Percentiles rank a stretch among this genome's conserved stretches.
Evolutionary conservation across 2,888 invertebrate species (phyloP).

Genomic region (Dolichopus griseipennis): DNA sequence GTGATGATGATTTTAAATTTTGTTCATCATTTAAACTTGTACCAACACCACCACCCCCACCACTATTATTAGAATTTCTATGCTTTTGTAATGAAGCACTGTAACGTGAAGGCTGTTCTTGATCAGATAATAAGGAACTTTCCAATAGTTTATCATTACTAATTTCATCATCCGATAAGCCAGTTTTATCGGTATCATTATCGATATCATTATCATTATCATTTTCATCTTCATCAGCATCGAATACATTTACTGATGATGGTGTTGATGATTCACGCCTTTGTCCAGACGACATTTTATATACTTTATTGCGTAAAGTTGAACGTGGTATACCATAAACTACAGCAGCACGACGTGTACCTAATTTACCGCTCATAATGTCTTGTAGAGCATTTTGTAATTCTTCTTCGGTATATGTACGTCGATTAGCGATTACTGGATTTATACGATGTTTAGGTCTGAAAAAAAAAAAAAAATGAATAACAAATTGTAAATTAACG

Average conservation of each 20-base stretch:
- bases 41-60: conserved; percentile 28
- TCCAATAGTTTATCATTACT: conserved; percentile 47
- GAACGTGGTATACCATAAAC: conserved; percentile 95
- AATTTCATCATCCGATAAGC: conserved; percentile 45
- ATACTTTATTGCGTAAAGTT: conserved; percentile 91
- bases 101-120: conserved; percentile 37
- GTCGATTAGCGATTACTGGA: conserved; percentile 55
- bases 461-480: conserved; percentile 25
- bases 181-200: conserved; percentile 27
- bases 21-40: conserved; percentile 20
- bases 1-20: not conserved
- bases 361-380: conserved; percentile 85
- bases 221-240: conserved; percentile 44
- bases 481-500: no score
- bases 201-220: conserved; percentile 27
- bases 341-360: conserved; percentile 86
- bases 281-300: conserved; percentile 67
- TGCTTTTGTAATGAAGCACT: conserved; percentile 31
- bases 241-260: conserved; percentile 35
- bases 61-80: conserved; percentile 21
- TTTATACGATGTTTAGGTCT: conserved; percentile 59
- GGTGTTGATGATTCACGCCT: conserved; percentile 54
- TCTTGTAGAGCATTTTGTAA: conserved; percentile 88
- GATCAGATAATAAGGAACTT: conserved; percentile 23
- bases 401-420: conserved; percentile 92